phyloP scores from a whole-genome alignment of 1,140 invertebrate genomes.

The Bombus soroeensis region DNA sequence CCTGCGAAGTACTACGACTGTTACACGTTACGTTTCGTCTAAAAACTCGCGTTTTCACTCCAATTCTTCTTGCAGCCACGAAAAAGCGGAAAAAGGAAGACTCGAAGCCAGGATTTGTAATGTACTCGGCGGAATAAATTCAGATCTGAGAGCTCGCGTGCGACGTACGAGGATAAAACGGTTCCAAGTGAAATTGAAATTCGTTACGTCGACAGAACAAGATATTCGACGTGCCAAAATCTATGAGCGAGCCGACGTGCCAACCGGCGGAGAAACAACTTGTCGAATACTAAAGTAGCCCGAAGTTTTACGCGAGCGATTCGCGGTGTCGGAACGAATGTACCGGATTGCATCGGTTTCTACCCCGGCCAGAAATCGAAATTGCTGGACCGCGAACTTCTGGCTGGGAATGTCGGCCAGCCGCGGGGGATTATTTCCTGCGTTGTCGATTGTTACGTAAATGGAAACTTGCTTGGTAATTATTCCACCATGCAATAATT shows the following conservation, averaged over 20 bases:
- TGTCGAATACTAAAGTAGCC: conserved; percentile 34
- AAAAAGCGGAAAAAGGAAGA: not conserved
- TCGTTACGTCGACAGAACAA: conserved; percentile 9
- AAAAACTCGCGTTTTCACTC: not conserved
- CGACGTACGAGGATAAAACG: not conserved
- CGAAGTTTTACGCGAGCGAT: conserved; percentile 2
- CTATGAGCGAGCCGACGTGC: conserved; percentile 34
- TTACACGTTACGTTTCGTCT: not conserved
- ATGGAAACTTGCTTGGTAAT: conserved; percentile 66
- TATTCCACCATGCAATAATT: conserved; percentile 70
- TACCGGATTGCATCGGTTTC: conserved; percentile 23
- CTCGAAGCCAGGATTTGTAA: too few species aligned
- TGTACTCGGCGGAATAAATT: not conserved
- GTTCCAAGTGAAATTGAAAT: conserved; percentile 34
- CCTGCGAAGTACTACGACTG: not conserved
- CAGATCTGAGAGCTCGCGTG: not conserved
- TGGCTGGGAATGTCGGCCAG: conserved; percentile 35
- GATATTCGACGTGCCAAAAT: conserved; percentile 38
- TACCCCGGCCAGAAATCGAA: conserved; percentile 1
- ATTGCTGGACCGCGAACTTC: conserved; percentile 24
- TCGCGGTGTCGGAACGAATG: conserved; percentile 40
- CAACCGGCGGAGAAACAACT: conserved; percentile 19
- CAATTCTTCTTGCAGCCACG: too few species aligned
- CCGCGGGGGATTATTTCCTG: conserved; percentile 59
- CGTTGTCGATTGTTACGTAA: conserved; percentile 59